Evolutionary conservation across 2,797 vertebrate species (phyloP), one percentile per base, ranked within the genome.

Genomic region (Lithobates sylvaticus): DNA sequence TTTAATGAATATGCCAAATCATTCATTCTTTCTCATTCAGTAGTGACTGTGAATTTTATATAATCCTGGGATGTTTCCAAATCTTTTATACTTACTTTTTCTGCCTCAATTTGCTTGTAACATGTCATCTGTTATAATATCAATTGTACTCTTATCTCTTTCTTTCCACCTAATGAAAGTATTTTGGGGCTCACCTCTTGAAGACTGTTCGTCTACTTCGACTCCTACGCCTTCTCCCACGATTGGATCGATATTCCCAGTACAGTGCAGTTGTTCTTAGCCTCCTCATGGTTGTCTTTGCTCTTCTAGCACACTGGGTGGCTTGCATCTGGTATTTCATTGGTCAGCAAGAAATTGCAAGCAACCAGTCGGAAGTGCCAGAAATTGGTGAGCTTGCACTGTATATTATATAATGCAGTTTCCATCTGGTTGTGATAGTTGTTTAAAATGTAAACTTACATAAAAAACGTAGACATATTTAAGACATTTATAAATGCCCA

Each of bases 241-340:
- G 96, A 89, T 90, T 97, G 92, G 96, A 97, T 91, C 95, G 95
- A 0, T 97, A 96, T 92, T 97, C 96, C 0, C 96, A 97, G 91
- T 96, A 97, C 93, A 97, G 96, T 10, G 95, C 96, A 0, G 95
- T 97, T 88, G 96, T 97, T 69, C 94, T 97, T 42, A 96, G 95
- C 0, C 93, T 97, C 89, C 95, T 97, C 83, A 97, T 97, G 96
- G 96, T 95, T 15, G 96, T 96, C 92, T 97, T 97, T 21, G 96
- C 95, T 16, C 93, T 97, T 90, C 94, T 97, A 5, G 96, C 96
- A 23, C 96, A 97, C 92, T 97, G 96, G 96, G 96, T 97, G 90
- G 96, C 96, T 88, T 97, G 96, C 18, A 83, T 96, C 89, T 97
- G 96, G 96, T 97, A 95, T 93, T 96, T 96, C 92, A 96, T 97